Evolutionary conservation across 1,140 invertebrate species (phyloP).

Genomic region (Pseudomyrmex cubaensis): DNA sequence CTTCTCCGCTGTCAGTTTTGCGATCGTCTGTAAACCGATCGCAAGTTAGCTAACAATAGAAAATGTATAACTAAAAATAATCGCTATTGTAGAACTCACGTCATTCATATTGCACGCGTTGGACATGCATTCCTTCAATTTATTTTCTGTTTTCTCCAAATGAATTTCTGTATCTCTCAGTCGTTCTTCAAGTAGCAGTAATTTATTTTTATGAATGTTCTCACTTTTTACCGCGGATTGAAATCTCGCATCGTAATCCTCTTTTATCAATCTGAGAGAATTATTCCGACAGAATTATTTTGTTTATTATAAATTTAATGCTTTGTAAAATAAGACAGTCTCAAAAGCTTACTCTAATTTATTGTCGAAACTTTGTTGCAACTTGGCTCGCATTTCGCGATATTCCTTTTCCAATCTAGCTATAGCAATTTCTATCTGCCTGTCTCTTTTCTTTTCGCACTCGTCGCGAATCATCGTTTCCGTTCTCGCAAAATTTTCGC

Average conservation of each 20-base stretch:
- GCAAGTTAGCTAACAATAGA: constrained; percentile 10
- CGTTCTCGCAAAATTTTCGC: constrained; percentile 85
- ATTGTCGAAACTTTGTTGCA: constrained; percentile 86
- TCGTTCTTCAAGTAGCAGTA: constrained; percentile 86
- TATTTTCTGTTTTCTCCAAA: constrained; percentile 83
- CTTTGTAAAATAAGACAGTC: too few relatives aligned
- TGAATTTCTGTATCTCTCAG: constrained; percentile 84
- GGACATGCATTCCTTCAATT: constrained; percentile 68
- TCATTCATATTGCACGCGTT: constrained; percentile 86
- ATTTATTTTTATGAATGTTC: constrained; percentile 84
- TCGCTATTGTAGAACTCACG: constrained; percentile 73
- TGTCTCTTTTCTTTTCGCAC: constrained; percentile 87
- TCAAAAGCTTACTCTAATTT: constrained; percentile 85
- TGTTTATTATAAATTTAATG: not conserved
- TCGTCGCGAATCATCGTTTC: constrained; percentile 87
- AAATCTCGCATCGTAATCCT: constrained; percentile 90
- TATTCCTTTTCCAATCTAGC: constrained; percentile 88
- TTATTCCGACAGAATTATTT: constrained; percentile 25
- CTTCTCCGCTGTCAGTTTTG: constrained; percentile 84
- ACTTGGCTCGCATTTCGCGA: constrained; percentile 81
- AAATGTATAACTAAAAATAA: constrained; percentile 9
- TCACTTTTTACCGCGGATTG: constrained; percentile 87
- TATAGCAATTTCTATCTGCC: constrained; percentile 89
- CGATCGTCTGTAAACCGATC: constrained; percentile 78
- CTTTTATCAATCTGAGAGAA: constrained; percentile 87